phyloP scores from a whole-genome alignment of 2,797 vertebrate species.

The Leuciscus waleckii region DNA sequence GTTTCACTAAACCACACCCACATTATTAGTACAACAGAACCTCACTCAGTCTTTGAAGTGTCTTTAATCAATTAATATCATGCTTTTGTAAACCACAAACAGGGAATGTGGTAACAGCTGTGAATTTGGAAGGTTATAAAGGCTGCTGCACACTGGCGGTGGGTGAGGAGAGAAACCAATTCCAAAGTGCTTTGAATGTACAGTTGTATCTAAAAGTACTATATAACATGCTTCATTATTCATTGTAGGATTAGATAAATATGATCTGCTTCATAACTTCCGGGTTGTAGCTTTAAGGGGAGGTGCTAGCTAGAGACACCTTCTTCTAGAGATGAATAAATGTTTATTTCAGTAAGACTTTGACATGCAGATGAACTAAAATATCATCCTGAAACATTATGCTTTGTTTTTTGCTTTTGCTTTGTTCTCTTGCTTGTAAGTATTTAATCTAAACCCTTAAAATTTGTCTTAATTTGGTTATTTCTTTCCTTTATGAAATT shows the following conservation, averaged over 20 bases:
- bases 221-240: background rate
- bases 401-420: background rate
- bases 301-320: background rate
- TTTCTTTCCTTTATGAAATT: background rate
- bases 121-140: background rate
- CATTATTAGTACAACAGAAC: background rate
- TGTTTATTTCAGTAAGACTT: background rate
- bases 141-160: background rate
- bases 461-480: background rate
- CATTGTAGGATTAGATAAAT: background rate
- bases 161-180: background rate
- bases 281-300: background rate
- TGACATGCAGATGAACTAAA: background rate
- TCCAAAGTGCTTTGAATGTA: background rate
- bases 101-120: background rate
- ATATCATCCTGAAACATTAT: background rate
- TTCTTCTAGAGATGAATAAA: background rate
- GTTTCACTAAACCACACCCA: background rate
- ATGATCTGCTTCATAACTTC: background rate
- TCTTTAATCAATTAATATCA: background rate
- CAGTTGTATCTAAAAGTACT: background rate
- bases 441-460: background rate
- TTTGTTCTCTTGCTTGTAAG: background rate
- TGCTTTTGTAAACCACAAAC: background rate
- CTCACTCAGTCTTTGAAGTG: background rate